Base-by-base conservation (phyloP, 2,888 invertebrate genomes). In the Lutraria lutraria region DNA sequence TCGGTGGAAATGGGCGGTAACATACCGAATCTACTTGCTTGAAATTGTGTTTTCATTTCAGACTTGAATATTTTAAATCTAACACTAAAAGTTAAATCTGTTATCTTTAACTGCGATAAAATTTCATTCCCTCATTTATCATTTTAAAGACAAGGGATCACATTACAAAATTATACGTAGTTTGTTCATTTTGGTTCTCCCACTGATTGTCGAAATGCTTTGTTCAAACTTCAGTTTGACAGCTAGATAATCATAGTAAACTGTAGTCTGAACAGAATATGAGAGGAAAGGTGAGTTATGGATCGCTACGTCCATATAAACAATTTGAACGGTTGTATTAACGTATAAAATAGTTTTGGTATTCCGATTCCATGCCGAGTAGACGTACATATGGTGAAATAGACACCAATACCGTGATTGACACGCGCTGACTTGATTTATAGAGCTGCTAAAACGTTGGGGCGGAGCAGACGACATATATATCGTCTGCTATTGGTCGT, bases 391-490 rank as follows among this genome's bases (percentile, higher is more conserved):
- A 86, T 43, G 87, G 76, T 88, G 92, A 93, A 93, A 93, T 94
- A 94, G 94, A 94, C 94, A 95, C 91, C 90, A 81, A 43, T 87
- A 31, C 16, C 43, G 84, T 95, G 95, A 95, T 95, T 95, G 95
- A 94, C 95, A 95, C 93, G 87, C 90, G 89, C 87, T 90, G 92
- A 92, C 89, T 89, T 94, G 94, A 95, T 94, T 95, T 94, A 95
- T 95, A 93, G 91, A 86, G 90, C 88, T 89, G 88, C 88, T 91
- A 90, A 90, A 90, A 86, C 91, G 91, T 87, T 88, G 91, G 76
- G 94, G 95, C 94, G 94, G 94, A 94, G 94, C 93, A 88, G 89
- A 81, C 90, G 87, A 86, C 80, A 43, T 54, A 19, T 63, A 79
- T 76, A 68, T 60, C 88, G 89, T 56, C 81, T 88, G 80, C 88